Base-by-base conservation (phyloP, 1,140 invertebrate genomes). In the Coenobita brevimanus region DNA sequence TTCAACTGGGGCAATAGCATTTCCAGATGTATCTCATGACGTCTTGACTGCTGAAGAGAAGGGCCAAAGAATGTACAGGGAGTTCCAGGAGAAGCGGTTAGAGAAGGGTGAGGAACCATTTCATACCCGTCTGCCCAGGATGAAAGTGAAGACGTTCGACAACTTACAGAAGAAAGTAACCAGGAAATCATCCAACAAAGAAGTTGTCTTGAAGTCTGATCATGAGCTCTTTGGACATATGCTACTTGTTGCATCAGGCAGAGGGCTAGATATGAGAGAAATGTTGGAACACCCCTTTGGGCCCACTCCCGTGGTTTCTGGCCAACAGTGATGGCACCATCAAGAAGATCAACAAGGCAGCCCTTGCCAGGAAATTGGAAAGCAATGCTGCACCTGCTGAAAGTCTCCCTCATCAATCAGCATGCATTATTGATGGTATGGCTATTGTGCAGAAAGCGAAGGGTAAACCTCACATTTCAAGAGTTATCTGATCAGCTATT, bases 351-450 rank as follows among this genome's bases (percentile, higher is more conserved):
- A 78, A 86, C 27, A 86, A 86, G 38, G 83, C 83, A 21, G 24
- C 50, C 8, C 21, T 78, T 24, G 30, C 13, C 4, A 80, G 30
- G 13, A 0, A 3, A 30, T 30, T 88, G 3, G 57, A 88, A 27
- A 54, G 1, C 33, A 41, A 67, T 36, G 60, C 46, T 3, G 21
- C 60, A 38, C 3, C 2, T 3, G 76, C 1, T n/a, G 36, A 88
- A 3, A 1, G n/a, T 3, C 24, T 64, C 1, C 3, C 33, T 21
- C 4, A 8, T 8, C 38, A n/a, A 4, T 41, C 36, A 24, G 75
- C 85, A 4, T 24, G 38, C 27, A 33, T 88, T 13, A 46, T 71
- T 50, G 85, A 81, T 88, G 85, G 0, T n/a, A 88, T 81, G 85
- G 46, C 4, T 30, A 8, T 88, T 13, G n/a, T 81, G 2, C 76